Conservation (phyloP, 2,797 vertebrate genomes). For the Myioborus miniatus region DNA sequence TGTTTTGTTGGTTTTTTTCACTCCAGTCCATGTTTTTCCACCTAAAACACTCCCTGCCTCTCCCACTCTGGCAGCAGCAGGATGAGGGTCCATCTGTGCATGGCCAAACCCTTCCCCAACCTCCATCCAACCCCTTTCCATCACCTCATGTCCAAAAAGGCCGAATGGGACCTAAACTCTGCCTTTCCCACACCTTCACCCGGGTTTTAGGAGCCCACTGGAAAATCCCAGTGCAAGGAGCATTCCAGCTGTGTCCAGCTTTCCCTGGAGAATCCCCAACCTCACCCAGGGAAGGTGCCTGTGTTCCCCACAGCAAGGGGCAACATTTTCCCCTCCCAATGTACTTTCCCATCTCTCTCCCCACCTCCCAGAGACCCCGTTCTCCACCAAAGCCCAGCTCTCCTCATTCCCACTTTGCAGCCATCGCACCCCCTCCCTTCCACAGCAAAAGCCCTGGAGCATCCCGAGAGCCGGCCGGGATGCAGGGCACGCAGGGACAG, state of each 20-base stretch:
- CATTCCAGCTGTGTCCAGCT: neutral
- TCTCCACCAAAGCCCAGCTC: neutral
- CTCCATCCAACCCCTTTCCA: neutral
- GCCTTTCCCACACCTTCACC: neutral
- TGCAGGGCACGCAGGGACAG: neutral
- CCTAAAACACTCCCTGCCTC: neutral
- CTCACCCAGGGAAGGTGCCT: neutral
- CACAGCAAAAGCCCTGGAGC: neutral
- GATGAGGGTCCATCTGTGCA: fast-evolving
- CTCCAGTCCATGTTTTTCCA: neutral
- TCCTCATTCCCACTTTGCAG: fast-evolving
- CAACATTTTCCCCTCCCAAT: neutral
- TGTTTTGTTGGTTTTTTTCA: no score
- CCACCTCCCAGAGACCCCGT: fast-evolving
- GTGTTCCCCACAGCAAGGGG: neutral
- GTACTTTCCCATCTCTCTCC: no score
- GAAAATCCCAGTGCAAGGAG: neutral
- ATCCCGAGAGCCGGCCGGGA: fast-evolving
- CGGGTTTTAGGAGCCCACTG: fast-evolving
- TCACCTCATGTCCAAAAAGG: neutral
- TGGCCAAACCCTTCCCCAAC: fast-evolving
- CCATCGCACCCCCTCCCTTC: neutral
- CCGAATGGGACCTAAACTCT: neutral
- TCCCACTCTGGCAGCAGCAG: neutral
- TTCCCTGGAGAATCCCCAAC: neutral